phyloP scores from a whole-genome alignment of 2,113 vertebrate species.

The Nasalis larvatus region DNA sequence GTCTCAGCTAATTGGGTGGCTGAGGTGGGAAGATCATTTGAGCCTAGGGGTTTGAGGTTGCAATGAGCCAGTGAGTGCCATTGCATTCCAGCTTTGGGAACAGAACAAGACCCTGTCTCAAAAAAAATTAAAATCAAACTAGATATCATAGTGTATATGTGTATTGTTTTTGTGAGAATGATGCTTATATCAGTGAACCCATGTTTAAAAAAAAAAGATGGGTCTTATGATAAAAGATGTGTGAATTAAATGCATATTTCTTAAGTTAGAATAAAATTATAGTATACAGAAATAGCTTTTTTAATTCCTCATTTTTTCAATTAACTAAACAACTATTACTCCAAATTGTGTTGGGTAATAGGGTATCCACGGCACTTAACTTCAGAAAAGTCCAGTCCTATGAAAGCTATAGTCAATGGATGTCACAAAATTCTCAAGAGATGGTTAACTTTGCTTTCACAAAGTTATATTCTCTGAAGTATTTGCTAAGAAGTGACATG shows the following conservation, averaged over 20 bases:
- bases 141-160: background rate
- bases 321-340: background rate
- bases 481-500: background rate
- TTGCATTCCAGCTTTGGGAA: background rate
- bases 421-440: background rate
- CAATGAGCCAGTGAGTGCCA: background rate
- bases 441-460: conserved; percentile 21
- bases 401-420: background rate
- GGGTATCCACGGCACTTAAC: background rate
- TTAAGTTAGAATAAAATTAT: conserved; percentile 28
- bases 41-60: background rate
- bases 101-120: background rate
- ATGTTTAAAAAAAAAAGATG: background rate
- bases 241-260: background rate
- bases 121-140: background rate
- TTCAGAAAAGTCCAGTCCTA: background rate
- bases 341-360: background rate
- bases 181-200: background rate
- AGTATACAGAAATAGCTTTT: background rate
- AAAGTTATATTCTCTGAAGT: background rate
- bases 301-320: background rate
- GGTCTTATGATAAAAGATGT: background rate
- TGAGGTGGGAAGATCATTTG: background rate
- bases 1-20: background rate
- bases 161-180: background rate